Conservation (phyloP, 2,797 vertebrate species). For the Gambusia yucatana region DNA sequence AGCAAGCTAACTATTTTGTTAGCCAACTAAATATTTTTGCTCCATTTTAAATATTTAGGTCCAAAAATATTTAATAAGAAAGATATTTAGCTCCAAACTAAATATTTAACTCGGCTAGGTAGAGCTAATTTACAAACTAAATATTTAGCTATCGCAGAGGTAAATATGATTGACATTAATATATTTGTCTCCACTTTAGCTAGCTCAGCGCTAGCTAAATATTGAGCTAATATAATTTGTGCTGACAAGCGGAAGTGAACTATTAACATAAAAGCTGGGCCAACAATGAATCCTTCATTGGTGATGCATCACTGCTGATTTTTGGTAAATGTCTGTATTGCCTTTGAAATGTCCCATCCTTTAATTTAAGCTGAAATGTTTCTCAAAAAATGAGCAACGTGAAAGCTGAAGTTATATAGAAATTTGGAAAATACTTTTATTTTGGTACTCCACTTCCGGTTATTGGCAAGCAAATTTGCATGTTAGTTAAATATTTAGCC, state of each 20-base stretch:
- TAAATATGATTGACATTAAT: not conserved
- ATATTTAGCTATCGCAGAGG: not conserved
- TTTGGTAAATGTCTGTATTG: not conserved
- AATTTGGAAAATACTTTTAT: not conserved
- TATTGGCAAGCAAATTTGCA: not conserved
- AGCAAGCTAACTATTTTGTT: no score
- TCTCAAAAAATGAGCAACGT: not conserved
- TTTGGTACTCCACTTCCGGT: not conserved
- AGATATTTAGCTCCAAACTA: not conserved
- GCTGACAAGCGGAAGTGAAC: not conserved
- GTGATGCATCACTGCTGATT: not conserved
- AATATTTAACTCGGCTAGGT: not conserved
- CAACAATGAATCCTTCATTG: not conserved
- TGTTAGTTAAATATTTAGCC: not conserved
- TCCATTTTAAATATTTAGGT: no score
- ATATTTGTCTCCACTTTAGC: not conserved
- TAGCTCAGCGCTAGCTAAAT: not conserved
- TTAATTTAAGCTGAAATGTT: not conserved
- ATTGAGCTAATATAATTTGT: not conserved
- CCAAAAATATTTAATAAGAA: not conserved
- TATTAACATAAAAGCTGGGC: not conserved
- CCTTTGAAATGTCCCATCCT: not conserved
- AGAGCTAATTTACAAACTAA: not conserved
- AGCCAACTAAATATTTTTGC: no score
- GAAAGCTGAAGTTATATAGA: not conserved